Conservation (phyloP, 2,797 vertebrate species). For the Alectoris magna region DNA sequence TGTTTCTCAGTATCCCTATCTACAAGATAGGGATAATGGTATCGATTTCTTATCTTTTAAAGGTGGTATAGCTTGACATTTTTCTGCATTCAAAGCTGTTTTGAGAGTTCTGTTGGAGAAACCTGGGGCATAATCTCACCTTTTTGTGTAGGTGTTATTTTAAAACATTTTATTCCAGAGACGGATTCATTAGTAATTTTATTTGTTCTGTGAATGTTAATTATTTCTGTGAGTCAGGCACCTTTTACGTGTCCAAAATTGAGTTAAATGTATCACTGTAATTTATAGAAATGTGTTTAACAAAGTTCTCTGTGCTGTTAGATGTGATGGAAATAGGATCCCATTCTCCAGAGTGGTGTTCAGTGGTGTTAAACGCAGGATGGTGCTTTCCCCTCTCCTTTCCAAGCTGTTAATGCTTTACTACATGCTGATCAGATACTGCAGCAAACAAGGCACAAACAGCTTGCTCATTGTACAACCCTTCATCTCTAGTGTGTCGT, state of each 20-base stretch:
- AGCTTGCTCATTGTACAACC: background rate
- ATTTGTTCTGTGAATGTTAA: slow-evolving; percentile 33
- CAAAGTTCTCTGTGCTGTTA: slow-evolving; percentile 18
- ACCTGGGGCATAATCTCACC: background rate
- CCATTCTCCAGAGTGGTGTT: background rate
- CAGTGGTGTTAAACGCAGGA: background rate
- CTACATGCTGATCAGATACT: background rate
- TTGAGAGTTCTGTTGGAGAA: slow-evolving; percentile 1
- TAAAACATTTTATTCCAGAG: background rate
- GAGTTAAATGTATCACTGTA: background rate
- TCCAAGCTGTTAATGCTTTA: background rate
- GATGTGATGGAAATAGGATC: background rate
- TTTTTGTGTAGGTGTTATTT: background rate
- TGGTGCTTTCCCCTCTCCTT: background rate
- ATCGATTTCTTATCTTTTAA: slow-evolving; percentile 29
- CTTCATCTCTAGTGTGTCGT: slow-evolving; percentile 44
- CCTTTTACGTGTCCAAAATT: background rate
- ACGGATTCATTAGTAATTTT: background rate
- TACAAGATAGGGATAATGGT: slow-evolving; percentile 2
- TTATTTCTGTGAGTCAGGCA: slow-evolving; percentile 14
- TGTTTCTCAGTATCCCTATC: slow-evolving; percentile 41
- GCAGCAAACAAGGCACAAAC: background rate
- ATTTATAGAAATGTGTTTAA: slow-evolving; percentile 14
- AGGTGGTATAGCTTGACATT: background rate
- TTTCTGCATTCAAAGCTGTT: slow-evolving; percentile 20